phyloP scores from a whole-genome alignment of 2,113 vertebrate genomes.

The Upupa epops region DNA sequence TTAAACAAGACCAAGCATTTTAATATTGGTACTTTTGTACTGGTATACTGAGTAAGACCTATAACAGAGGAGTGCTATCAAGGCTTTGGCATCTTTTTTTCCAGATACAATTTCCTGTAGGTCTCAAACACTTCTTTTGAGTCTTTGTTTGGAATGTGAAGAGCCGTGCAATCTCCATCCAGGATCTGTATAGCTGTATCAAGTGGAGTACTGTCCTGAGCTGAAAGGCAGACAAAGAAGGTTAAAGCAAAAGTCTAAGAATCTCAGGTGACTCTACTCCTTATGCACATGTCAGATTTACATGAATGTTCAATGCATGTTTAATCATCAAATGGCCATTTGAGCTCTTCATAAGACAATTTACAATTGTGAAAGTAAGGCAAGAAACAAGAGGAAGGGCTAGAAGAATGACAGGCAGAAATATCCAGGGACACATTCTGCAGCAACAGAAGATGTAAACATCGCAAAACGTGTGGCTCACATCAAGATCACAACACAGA shows the following conservation, averaged over 20 bases:
- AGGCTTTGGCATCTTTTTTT: conserved; percentile 74
- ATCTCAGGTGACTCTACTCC: background rate
- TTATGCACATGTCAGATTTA: background rate
- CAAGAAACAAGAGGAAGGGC: background rate
- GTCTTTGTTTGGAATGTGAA: conserved; percentile 58
- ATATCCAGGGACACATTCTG: background rate
- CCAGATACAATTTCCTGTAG: conserved; percentile 75
- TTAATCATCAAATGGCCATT: background rate
- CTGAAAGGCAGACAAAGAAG: conserved; percentile 45
- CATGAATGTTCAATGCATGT: background rate
- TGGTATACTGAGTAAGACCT: background rate
- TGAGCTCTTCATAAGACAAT: background rate
- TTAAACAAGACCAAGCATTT: background rate
- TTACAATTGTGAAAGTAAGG: background rate
- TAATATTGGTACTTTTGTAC: background rate
- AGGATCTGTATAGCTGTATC: conserved; percentile 64
- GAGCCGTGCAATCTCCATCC: conserved; percentile 53
- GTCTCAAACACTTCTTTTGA: conserved; percentile 74
- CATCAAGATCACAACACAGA: background rate
- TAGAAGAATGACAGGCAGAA: background rate
- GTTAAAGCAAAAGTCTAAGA: background rate
- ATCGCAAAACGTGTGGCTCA: background rate
- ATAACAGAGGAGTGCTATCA: conserved; percentile 34
- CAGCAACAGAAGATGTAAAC: background rate
- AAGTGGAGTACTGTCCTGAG: conserved; percentile 57